Conservation (phyloP, 2,888 invertebrate genomes). For the Lasioglossum zephyrum region DNA sequence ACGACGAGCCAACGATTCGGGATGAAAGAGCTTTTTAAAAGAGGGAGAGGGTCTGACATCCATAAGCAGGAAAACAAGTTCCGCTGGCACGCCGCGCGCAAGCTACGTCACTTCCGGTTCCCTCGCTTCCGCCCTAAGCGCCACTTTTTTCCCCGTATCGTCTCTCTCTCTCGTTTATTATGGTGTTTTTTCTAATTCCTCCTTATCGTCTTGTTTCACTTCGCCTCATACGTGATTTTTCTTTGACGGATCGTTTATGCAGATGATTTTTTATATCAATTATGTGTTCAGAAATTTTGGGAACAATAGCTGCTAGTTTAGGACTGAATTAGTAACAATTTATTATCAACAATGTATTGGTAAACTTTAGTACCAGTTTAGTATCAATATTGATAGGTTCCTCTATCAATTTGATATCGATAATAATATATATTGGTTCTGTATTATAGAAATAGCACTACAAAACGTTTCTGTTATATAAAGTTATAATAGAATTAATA, state of each 20-base stretch:
- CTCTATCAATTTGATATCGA: background rate
- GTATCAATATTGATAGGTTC: background rate
- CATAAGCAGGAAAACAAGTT: constrained; percentile 83
- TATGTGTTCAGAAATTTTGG: too few species aligned
- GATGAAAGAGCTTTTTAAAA: constrained; percentile 80
- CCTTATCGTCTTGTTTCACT: background rate
- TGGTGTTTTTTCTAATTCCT: background rate
- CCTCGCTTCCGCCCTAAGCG: constrained; percentile 62
- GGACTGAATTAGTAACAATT: background rate
- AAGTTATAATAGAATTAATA: background rate
- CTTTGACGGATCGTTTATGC: background rate
- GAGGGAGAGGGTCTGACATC: constrained; percentile 72
- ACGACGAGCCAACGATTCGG: constrained; percentile 37
- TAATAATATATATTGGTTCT: background rate
- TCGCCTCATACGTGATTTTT: background rate
- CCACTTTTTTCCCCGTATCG: constrained; percentile 16
- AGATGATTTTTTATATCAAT: background rate
- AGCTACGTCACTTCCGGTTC: constrained; percentile 79
- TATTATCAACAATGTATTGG: background rate
- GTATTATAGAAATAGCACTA: background rate
- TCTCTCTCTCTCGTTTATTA: background rate
- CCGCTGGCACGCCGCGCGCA: constrained; percentile 70
- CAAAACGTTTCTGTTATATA: background rate
- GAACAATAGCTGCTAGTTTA: too few species aligned
- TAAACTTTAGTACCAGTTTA: background rate